These are phyloP conservation scores for Paramisgurnus dabryanus DNA, from an alignment of 2,113 vertebrate genomes.

Conservation along the genomic window DNA sequence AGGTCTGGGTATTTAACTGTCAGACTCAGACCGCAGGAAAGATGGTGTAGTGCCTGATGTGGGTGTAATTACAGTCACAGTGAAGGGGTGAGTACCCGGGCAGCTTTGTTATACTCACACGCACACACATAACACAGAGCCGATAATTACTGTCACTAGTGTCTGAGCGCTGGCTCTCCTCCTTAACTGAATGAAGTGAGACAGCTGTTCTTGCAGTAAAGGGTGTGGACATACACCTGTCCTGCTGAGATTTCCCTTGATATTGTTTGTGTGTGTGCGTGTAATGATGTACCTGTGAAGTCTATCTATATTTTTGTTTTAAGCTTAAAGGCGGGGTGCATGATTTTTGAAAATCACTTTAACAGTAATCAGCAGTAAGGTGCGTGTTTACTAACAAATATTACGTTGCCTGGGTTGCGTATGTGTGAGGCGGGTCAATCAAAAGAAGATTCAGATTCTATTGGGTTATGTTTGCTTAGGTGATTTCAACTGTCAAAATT, in stretches of 20 bases:
- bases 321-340: no score
- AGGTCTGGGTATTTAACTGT: conserved; percentile 20
- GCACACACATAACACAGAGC: conserved; percentile 14
- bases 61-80: conserved; percentile 14
- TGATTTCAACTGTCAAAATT: no score
- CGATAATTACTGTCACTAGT: conserved; percentile 48
- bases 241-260: conserved; percentile 4
- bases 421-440: no score
- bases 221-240: conserved; percentile 2
- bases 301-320: not conserved
- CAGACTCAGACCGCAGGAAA: not conserved
- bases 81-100: not conserved
- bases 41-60: not conserved
- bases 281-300: not conserved
- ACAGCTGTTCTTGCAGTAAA: not conserved
- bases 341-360: no score
- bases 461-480: no score
- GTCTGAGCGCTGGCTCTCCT: conserved; percentile 22
- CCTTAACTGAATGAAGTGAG: conserved; percentile 14
- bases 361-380: no score
- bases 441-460: no score
- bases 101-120: not conserved
- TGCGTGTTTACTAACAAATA: no score
- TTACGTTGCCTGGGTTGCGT: no score
- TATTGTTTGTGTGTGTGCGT: not conserved